Conservation (phyloP, 2,888 invertebrate genomes). For the Eupithecia exiguata region DNA sequence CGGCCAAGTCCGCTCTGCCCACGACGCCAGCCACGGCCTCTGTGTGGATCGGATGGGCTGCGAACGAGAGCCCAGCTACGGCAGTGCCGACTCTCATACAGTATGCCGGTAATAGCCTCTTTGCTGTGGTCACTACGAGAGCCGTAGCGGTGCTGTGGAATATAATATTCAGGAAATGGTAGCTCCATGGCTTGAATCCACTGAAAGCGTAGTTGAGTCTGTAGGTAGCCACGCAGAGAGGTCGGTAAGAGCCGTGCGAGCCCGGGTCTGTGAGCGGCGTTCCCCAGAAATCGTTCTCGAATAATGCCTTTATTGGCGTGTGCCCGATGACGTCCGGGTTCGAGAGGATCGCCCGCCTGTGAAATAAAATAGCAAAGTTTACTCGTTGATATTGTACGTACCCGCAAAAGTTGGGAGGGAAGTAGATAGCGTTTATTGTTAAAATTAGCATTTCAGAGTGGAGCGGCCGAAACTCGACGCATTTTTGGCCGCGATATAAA, state of each 20-base stretch:
- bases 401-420: constrained; percentile 29
- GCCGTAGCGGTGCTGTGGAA: constrained; percentile 94
- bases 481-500: constrained; percentile 15
- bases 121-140: constrained; percentile 90
- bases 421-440: constrained; percentile 34
- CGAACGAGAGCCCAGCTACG: constrained; percentile 93
- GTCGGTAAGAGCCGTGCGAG: constrained; percentile 98
- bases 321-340: constrained; percentile 96
- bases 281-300: constrained; percentile 99
- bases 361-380: constrained; percentile 63
- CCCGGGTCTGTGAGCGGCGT: constrained; percentile 96
- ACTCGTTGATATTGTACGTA: constrained; percentile 32
- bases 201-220: constrained; percentile 91
- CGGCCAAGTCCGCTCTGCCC: constrained; percentile 96
- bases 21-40: constrained; percentile 98
- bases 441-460: constrained; percentile 31
- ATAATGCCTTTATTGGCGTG: constrained; percentile 91
- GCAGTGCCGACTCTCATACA: constrained; percentile 87
- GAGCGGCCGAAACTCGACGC: constrained; percentile 23
- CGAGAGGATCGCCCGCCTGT: constrained; percentile 96
- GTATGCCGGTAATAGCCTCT: constrained; percentile 86
- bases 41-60: constrained; percentile 97
- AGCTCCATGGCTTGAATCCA: constrained; percentile 91
- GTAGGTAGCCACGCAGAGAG: constrained; percentile 94
- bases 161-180: constrained; percentile 93